A percentile compares a stretch with the other conserved stretches of the same genome.
These are phyloP conservation scores for Myoxocephalus aenaeus DNA, from an alignment of 2,797 vertebrate genomes.

Conservation along the genomic window DNA sequence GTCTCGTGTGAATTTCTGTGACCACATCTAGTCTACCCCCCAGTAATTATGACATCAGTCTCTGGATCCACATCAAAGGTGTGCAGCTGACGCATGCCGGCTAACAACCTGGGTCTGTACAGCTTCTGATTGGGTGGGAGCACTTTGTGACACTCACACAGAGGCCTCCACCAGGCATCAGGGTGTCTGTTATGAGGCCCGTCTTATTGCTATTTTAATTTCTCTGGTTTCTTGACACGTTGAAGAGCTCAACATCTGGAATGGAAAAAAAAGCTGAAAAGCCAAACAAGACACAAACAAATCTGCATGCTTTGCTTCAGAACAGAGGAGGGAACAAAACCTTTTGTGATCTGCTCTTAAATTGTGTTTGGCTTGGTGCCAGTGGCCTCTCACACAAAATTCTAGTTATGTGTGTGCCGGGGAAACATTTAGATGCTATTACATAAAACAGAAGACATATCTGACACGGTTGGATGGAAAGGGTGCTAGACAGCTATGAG, in stretches of 20 bases:
- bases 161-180: background rate
- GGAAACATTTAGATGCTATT: conserved; percentile 24
- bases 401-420: background rate
- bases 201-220: conserved; percentile 37
- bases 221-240: conserved; percentile 35
- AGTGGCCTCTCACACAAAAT: conserved; percentile 3
- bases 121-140: conserved; percentile 10
- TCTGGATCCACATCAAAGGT: conserved; percentile 43
- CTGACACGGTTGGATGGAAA: background rate
- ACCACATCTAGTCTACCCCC: conserved; percentile 12
- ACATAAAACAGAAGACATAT: conserved; percentile 11
- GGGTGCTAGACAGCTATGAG: conserved; percentile 2
- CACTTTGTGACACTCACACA: background rate
- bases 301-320: conserved; percentile 31
- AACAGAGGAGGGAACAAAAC: conserved; percentile 10
- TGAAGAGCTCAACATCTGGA: conserved; percentile 64
- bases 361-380: conserved; percentile 27
- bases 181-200: conserved; percentile 6
- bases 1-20: conserved; percentile 6
- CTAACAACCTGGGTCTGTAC: background rate
- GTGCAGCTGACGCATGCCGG: conserved; percentile 6
- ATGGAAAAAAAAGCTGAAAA: conserved; percentile 68
- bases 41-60: conserved; percentile 47
- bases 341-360: conserved; percentile 24
- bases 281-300: conserved; percentile 24